These are phyloP conservation scores for Arbacia lixula DNA, from an alignment of 53 echinoderm and acorn worm species.

Conservation along the genomic window DNA sequence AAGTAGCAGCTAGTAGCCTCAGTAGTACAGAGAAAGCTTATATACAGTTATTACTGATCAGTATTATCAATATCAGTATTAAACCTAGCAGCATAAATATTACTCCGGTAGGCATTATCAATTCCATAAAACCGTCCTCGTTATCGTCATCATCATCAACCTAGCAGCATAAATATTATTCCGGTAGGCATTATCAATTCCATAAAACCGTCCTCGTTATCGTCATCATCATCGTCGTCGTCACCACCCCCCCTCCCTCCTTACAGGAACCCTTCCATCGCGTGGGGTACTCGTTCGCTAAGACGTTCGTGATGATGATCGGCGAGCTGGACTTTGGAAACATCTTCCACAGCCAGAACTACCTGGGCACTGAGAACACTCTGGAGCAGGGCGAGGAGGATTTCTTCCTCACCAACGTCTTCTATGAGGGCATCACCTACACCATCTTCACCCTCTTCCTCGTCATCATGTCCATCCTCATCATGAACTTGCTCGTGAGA, in stretches of 20 bases:
- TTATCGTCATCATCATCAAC: too few relatives aligned
- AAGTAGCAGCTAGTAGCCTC: too few relatives aligned
- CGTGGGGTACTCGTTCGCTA: slow-evolving; percentile 75
- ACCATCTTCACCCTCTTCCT: slow-evolving; percentile 78
- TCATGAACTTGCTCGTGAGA: slow-evolving; percentile 98
- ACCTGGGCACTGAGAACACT: slow-evolving; percentile 45
- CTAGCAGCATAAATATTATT: too few relatives aligned
- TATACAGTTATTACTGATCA: too few relatives aligned
- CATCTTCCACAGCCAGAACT: slow-evolving; percentile 86
- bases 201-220: too few relatives aligned
- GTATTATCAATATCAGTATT: too few relatives aligned
- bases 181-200: too few relatives aligned
- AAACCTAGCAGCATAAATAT: too few relatives aligned
- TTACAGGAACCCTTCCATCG: slow-evolving; percentile 84
- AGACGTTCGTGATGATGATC: slow-evolving; percentile 99
- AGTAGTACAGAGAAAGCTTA: too few relatives aligned
- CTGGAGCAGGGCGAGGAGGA: slow-evolving; percentile 8
- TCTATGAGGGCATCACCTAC: slow-evolving; percentile 80
- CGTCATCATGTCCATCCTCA: slow-evolving; percentile 97
- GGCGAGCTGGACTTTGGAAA: slow-evolving; percentile 92
- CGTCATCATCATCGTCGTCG: too few relatives aligned
- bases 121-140: too few relatives aligned
- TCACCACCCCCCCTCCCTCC: neutral
- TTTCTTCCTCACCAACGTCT: slow-evolving; percentile 67
- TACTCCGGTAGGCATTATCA: too few relatives aligned